phyloP scores from a whole-genome alignment of 2,888 invertebrate genomes.

The Dioctria linearis region DNA sequence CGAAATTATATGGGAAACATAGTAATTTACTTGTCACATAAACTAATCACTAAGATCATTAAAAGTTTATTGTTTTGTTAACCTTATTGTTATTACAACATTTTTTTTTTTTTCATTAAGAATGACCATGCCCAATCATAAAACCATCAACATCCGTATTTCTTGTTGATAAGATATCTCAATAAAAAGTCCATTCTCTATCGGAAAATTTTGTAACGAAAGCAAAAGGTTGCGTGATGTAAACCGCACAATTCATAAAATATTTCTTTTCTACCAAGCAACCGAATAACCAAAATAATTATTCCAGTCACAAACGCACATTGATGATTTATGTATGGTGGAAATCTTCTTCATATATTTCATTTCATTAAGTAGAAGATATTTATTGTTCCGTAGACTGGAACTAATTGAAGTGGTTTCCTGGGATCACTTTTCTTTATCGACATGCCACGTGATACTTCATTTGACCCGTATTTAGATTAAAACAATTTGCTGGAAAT shows the following conservation, averaged over 20 bases:
- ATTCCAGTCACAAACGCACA: background rate
- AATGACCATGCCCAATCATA: background rate
- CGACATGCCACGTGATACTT: background rate
- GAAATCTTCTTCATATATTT: too few relatives aligned
- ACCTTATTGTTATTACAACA: too few relatives aligned
- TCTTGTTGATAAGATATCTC: background rate
- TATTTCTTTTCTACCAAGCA: background rate
- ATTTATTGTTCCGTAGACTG: slow-evolving; percentile 2
- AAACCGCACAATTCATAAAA: background rate
- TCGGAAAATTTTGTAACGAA: slow-evolving; percentile 19
- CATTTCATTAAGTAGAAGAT: background rate
- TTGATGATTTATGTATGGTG: too few relatives aligned
- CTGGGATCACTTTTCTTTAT: background rate
- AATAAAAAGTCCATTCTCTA: background rate
- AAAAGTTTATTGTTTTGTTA: too few relatives aligned
- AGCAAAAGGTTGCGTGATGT: slow-evolving; percentile 29
- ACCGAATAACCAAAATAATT: slow-evolving; percentile 18
- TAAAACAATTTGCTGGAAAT: too few relatives aligned
- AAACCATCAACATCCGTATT: too few relatives aligned
- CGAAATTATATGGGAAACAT: too few relatives aligned
- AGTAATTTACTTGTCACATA: too few relatives aligned
- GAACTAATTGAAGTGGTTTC: slow-evolving; percentile 18
- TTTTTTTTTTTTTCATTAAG: too few relatives aligned
- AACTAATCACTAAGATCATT: too few relatives aligned
- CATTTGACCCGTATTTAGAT: too few relatives aligned